phyloP scores from a whole-genome alignment of 2,888 invertebrate species.

The Drosophila heteroneura region DNA sequence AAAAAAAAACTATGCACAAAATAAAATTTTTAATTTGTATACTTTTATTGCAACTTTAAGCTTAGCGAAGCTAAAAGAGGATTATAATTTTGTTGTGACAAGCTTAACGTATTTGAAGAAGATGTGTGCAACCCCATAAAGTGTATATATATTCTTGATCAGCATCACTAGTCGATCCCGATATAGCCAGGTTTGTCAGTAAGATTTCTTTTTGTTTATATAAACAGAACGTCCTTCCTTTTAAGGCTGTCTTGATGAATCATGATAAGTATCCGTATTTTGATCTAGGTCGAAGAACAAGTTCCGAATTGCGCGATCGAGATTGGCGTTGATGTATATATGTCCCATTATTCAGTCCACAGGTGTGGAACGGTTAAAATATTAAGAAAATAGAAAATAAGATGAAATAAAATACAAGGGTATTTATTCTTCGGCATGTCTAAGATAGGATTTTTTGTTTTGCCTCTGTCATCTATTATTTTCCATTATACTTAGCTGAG shows the following conservation, averaged over 20 bases:
- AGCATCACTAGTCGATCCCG: background rate
- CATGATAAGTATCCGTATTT: background rate
- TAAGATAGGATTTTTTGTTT: background rate
- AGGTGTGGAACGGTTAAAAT: background rate
- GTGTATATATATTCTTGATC: background rate
- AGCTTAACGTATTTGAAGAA: background rate
- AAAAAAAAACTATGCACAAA: background rate
- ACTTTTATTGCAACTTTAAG: background rate
- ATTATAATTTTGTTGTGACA: background rate
- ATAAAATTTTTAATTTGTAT: background rate
- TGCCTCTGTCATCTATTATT: background rate
- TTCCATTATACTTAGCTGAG: slow-evolving; percentile 4
- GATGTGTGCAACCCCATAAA: background rate
- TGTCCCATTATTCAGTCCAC: background rate
- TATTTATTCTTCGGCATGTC: background rate
- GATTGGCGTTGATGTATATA: background rate
- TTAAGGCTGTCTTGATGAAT: background rate
- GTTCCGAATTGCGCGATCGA: background rate
- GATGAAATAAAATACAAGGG: background rate
- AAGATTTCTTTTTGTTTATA: background rate
- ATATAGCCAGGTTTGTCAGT: background rate
- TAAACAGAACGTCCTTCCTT: background rate
- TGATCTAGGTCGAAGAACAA: background rate
- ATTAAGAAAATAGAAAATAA: background rate
- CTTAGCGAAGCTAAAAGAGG: background rate